A percentile compares a stretch with the other conserved stretches of the same genome.
phyloP scores from a whole-genome alignment of 2,888 invertebrate genomes.

The Diadegma fenestrale region DNA sequence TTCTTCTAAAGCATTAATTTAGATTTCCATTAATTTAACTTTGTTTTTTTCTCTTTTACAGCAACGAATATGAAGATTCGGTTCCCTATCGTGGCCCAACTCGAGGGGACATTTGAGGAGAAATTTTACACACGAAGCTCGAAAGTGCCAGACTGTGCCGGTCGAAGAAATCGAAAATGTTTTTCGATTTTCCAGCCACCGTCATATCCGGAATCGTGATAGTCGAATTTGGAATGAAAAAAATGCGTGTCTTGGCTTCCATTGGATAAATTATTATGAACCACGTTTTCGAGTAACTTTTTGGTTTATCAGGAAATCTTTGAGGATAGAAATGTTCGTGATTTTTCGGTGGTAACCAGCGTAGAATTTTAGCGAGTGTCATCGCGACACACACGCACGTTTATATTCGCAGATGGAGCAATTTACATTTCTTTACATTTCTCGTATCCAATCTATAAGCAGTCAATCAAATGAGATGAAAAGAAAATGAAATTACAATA shows the following conservation, averaged over 20 bases:
- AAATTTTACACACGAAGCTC: conserved; percentile 45
- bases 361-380: neutral
- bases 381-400: neutral
- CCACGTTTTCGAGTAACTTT: neutral
- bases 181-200: conserved; percentile 51
- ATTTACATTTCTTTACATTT: conserved; percentile 46
- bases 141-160: conserved; percentile 49
- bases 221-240: conserved; percentile 10
- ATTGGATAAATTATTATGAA: neutral
- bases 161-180: conserved; percentile 44
- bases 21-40: neutral
- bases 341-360: neutral
- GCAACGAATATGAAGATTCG: conserved; percentile 62
- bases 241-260: conserved; percentile 13
- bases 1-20: neutral
- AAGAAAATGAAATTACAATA: conserved; percentile 10
- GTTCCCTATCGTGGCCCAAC: conserved; percentile 68
- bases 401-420: neutral
- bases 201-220: conserved; percentile 28
- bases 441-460: conserved; percentile 50
- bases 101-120: conserved; percentile 71
- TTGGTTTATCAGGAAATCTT: neutral
- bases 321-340: neutral
- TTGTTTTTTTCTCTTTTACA: conserved; percentile 63
- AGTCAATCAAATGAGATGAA: conserved; percentile 63